A percentile compares a stretch with the other conserved stretches of the same genome.
These are phyloP conservation scores for Standfussiana lucernea DNA, from an alignment of 2,888 invertebrate genomes.

Conservation along the genomic window DNA sequence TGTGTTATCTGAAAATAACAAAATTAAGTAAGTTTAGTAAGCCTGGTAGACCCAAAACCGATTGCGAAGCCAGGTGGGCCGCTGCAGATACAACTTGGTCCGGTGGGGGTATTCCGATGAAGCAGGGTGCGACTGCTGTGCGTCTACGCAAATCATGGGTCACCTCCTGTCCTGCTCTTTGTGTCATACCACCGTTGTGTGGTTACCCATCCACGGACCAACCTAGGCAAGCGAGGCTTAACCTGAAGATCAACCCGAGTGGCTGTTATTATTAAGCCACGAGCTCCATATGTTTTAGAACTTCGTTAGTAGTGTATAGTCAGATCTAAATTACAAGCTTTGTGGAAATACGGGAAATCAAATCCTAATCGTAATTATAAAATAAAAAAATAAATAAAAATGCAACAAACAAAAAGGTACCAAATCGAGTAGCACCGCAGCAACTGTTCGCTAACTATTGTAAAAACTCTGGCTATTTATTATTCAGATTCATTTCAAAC, in stretches of 20 bases:
- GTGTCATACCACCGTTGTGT: too few relatives aligned
- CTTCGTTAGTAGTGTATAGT: background rate
- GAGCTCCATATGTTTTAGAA: background rate
- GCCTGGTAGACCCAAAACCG: background rate
- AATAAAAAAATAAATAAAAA: background rate
- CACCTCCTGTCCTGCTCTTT: background rate
- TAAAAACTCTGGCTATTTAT: conserved; percentile 49
- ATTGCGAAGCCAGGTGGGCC: background rate
- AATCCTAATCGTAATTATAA: too few relatives aligned
- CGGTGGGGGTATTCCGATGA: background rate
- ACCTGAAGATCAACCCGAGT: background rate
- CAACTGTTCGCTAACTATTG: conserved; percentile 46
- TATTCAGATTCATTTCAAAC: conserved; percentile 34
- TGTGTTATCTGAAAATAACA: too few relatives aligned
- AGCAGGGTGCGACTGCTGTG: background rate
- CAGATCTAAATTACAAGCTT: background rate
- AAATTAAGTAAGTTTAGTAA: too few relatives aligned
- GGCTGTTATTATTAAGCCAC: background rate
- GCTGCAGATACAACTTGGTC: background rate
- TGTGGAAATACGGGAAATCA: background rate
- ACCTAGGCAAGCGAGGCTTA: too few relatives aligned
- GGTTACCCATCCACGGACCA: too few relatives aligned
- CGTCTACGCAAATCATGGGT: background rate
- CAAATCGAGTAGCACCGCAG: background rate
- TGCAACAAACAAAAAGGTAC: background rate